Percentiles rank a stretch among this genome's conserved stretches.
phyloP scores from a whole-genome alignment of 2,113 vertebrate genomes.

The Plecotus auritus region DNA sequence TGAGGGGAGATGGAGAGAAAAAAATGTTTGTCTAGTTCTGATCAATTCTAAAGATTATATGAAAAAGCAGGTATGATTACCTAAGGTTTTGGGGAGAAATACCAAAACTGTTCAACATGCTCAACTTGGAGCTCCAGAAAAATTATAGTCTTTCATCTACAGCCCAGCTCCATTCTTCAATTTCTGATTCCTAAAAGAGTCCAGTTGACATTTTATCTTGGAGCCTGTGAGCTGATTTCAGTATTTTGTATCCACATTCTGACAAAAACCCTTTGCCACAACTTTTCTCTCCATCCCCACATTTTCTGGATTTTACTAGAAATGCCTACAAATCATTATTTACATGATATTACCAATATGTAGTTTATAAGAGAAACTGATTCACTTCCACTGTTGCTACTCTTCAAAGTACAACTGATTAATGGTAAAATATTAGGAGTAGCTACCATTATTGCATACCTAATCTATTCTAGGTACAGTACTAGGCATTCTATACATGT shows the following conservation, averaged over 20 bases:
- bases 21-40: not conserved
- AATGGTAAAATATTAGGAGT: not conserved
- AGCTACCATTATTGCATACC: not conserved
- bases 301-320: not conserved
- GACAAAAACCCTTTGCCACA: not conserved
- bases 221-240: not conserved
- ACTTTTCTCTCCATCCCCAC: not conserved
- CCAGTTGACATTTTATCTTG: not conserved
- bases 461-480: not conserved
- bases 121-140: not conserved
- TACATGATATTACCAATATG: not conserved
- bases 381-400: not conserved
- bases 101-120: not conserved
- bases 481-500: not conserved
- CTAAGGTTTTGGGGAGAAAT: not conserved
- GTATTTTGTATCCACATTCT: not conserved
- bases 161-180: not conserved
- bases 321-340: conserved; percentile 7
- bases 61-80: not conserved
- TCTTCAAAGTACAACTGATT: not conserved
- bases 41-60: not conserved
- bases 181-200: not conserved
- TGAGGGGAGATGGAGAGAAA: not conserved
- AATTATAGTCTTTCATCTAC: not conserved
- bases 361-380: not conserved